phyloP scores from a whole-genome alignment of 2,113 vertebrate genomes.

The Oncorhynchus tshawytscha region DNA sequence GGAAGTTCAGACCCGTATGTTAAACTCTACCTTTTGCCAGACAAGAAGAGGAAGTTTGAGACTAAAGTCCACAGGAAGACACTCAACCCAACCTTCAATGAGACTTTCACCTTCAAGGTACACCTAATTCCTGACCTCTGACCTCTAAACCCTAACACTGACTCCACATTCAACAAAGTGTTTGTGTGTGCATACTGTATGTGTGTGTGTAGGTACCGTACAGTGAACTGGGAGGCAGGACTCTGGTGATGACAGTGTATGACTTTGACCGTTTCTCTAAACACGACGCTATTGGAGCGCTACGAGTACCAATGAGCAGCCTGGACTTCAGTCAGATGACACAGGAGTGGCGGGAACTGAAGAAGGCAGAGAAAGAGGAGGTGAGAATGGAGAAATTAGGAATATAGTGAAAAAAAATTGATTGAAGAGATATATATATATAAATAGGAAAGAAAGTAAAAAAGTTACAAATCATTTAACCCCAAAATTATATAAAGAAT shows the following conservation, averaged over 20 bases:
- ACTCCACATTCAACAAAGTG: background rate
- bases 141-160: background rate
- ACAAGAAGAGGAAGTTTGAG: conserved; percentile 88
- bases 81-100: conserved; percentile 83
- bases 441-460: background rate
- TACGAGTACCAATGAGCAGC: conserved; percentile 92
- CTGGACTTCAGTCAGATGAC: conserved; percentile 95
- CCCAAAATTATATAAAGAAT: background rate
- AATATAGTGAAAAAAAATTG: background rate
- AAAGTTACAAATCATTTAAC: background rate
- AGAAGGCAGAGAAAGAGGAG: conserved; percentile 97
- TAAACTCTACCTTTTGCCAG: conserved; percentile 84
- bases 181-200: background rate
- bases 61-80: conserved; percentile 90
- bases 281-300: conserved; percentile 93
- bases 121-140: background rate
- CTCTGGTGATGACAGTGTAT: conserved; percentile 91
- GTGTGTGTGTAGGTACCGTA: conserved; percentile 80
- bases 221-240: conserved; percentile 92
- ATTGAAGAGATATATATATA: background rate
- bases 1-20: conserved; percentile 90
- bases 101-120: conserved; percentile 88
- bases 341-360: conserved; percentile 94
- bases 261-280: conserved; percentile 97
- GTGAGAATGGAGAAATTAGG: conserved; percentile 62